A percentile compares a stretch with the other conserved stretches of the same genome.
Conservation (phyloP, 2,797 vertebrate genomes). For the Gadopsis bispinosus region DNA sequence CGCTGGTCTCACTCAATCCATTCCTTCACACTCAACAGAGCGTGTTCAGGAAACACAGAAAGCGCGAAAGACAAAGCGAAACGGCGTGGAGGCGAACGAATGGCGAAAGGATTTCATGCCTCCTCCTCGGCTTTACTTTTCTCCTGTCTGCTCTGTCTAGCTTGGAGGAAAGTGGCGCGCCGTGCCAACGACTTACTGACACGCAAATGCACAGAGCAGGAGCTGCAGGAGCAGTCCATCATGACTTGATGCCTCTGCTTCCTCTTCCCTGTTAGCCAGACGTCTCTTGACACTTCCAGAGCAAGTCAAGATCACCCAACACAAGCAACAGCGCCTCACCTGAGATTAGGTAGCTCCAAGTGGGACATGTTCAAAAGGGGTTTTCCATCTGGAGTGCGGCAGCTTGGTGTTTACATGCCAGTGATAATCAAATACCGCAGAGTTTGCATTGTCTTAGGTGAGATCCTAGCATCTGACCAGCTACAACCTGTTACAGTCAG, state of each 20-base stretch:
- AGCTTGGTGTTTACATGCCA: constrained; percentile 40
- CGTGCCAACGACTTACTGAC: constrained; percentile 63
- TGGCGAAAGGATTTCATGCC: constrained; percentile 77
- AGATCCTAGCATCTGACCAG: constrained; percentile 55
- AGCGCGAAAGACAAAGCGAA: constrained; percentile 57
- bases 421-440: constrained; percentile 33
- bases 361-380: constrained; percentile 22
- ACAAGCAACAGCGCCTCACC: constrained; percentile 27
- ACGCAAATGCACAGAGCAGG: constrained; percentile 50
- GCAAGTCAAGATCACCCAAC: constrained; percentile 31
- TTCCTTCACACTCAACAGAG: constrained; percentile 65
- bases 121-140: constrained; percentile 59
- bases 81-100: constrained; percentile 56
- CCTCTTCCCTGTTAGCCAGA: constrained; percentile 36
- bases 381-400: constrained; percentile 52
- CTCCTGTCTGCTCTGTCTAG: constrained; percentile 63
- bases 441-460: constrained; percentile 48
- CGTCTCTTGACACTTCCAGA: constrained; percentile 27
- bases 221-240: constrained; percentile 47
- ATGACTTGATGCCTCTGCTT: constrained; percentile 42
- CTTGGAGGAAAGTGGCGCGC: constrained; percentile 43
- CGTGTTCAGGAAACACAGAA: constrained; percentile 51
- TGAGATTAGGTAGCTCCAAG: constrained; percentile 50
- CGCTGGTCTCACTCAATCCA: constrained; percentile 45
- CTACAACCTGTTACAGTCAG: constrained; percentile 32